Evolutionary conservation across 2,113 vertebrate species (phyloP), one percentile per base, ranked within the genome.

Genomic region (Nasalis larvatus): DNA sequence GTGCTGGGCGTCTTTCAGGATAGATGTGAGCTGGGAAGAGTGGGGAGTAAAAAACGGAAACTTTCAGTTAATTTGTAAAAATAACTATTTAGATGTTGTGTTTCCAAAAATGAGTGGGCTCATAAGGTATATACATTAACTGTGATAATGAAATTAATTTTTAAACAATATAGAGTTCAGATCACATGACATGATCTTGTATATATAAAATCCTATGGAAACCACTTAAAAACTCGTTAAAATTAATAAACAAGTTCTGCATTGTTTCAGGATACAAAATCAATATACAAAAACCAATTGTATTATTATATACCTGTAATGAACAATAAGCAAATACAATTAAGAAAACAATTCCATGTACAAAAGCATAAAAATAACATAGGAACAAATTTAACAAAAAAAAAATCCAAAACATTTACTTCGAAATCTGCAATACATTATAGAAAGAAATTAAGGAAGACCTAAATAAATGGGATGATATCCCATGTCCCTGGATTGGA

Each of bases 1-100:
- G 99, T 96, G n/a, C 25, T 66, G 9, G n/a, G 32, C 35, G 20
- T 76, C 21, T 37, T 13, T 54, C 40, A 25, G 17, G 27, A 71
- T 40, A 91, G 66, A 69, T 14, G 45, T 80, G 49, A 92, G 12
- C 37, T 91, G 23, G n/a, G 58, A 54, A 27, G n/a, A 76, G 9
- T 69, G 30, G 40, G 71, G 45, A 71, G 8, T 76, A 42, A 91
- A 71, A 49, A 32, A 35, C 63, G 47, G 17, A 81, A 63, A 74
- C 37, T n/a, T n/a, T 3, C 52, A 81, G 9, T 16, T 54, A 77
- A 78, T n/a, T 69, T 82, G 6, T 45, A 63, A 89, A 77, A 63
- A 89, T 58, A 77, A 37, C 30, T 32, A 32, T 86, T 58, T 32
- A 27, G 49, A 81, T 87, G 1, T 52, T 27, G 11, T 71, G 58